Evolutionary conservation across 2,797 vertebrate genomes (phyloP), one percentile per base, ranked within the genome.

Genomic region (Gymnothorax reevesii): DNA sequence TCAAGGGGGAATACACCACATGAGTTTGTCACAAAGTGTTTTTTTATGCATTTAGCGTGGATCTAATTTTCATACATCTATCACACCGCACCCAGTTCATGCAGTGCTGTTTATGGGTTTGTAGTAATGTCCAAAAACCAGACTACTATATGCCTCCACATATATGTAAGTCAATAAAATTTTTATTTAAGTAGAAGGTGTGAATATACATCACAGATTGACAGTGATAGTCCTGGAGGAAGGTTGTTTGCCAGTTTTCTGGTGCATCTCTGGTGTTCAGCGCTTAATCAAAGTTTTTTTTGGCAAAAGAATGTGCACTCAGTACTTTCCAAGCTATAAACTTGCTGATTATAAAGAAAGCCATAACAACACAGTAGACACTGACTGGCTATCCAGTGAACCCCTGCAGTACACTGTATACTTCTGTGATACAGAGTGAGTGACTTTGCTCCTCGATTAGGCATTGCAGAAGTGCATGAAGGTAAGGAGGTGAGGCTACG

Each of bases 11-110:
- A 4, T 42, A 42, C 27, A 15, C 1, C 12, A 6, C 17, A 7
- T 79, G 75, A 17, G 42, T 79, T 75, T 12, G 27, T 33, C 71
- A 42, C 60, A 25, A 69, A 69, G 22, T 9, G 0, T 25, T 6
- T n/a, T 69, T 69, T n/a, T n/a, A 22, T 69, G 64, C 5, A 25
- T 10, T 22, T 69, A n/a, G 64, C 8, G 8, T 69, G 4, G 64
- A n/a, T n/a, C 64, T 25, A 25, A 69, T 25, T 52, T 0, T 0
- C 13, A 42, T 33, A 49, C 13, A 77, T 52, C 2, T 33, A 52
- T 52, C 52, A 77, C 73, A 77, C 73, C 73, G 17, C 73, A 77
- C 17, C 73, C 73, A 77, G 73, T 49, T 77, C 73, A 49, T 17
- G 17, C 73, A 49, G 27, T 42, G 27, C 27, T 75, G 27, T 42